Conservation (phyloP, 2,888 invertebrate species). For the Cephonodes hylas region DNA sequence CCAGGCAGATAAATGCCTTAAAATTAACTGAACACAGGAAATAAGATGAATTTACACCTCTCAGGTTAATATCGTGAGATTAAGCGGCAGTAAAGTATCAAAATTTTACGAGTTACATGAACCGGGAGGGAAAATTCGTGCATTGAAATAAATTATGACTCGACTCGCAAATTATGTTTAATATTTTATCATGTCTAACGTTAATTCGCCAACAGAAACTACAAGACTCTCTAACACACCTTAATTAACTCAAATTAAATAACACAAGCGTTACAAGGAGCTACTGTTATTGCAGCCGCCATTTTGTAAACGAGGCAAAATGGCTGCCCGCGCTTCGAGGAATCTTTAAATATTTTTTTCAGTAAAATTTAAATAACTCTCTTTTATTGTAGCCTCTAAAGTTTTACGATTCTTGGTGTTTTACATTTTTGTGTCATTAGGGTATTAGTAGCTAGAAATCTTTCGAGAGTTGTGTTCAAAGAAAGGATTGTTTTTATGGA, state of each 20-base stretch:
- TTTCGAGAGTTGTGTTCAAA: background rate
- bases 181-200: conserved; percentile 1
- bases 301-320: conserved; percentile 43
- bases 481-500: background rate
- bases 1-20: background rate
- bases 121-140: background rate
- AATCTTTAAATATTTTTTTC: conserved; percentile 11
- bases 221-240: conserved; percentile 2
- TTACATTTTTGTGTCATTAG: conserved; percentile 2
- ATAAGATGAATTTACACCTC: conserved; percentile 1
- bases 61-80: background rate
- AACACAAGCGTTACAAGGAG: conserved; percentile 26
- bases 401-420: conserved; percentile 1
- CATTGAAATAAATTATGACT: background rate
- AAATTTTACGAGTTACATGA: background rate
- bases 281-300: conserved; percentile 41
- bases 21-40: background rate
- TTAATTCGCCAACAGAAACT: conserved; percentile 6
- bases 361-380: conserved; percentile 13
- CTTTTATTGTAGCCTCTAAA: conserved; percentile 10
- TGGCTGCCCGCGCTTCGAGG: conserved; percentile 24
- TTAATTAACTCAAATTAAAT: conserved; percentile 14
- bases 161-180: background rate
- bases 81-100: background rate
- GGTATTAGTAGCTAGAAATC: background rate